Evolutionary conservation across 2,888 invertebrate species (phyloP), one percentile per base, ranked within the genome.

Genomic region (Callyntrura sp.): DNA sequence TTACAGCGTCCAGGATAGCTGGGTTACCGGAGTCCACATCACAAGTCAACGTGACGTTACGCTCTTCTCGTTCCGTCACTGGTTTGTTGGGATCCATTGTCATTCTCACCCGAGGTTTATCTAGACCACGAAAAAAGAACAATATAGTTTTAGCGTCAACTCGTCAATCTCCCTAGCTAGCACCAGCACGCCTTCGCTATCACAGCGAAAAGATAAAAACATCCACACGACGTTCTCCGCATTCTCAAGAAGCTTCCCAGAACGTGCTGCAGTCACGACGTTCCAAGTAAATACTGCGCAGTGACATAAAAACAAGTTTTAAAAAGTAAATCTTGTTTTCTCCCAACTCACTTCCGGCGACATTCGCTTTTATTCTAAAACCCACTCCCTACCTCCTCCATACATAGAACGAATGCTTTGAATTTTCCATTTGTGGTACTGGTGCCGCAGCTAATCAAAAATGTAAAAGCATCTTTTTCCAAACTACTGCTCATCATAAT

Each of bases 21-120:
- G 98, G 98, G 95, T 98, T 98, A 1, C 98, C 98, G 14, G 96
- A 95, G 23, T 96, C 95, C 83, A 98, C 97, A 92, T 97, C 96
- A 94, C 98, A 98, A 83, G 96, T 96, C 60, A 98, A 95, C 0
- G 97, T 97, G 85, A 98, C 97, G 94, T 98, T 98, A 85, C 96
- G 95, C 93, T 96, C 96, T 91, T 97, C 97, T 51, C 96, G 96
- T 94, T 98, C 98, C 94, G 97, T 96, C 65, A 98, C 96, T 0
- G 97, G 97, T 25, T 96, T 96, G 5, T 96, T 96, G 1, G 97
- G 97, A 92, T 96, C 96, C 97, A 98, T 97, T 82, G 95, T 95
- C 11, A 98, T 96, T 81, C 96, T 96, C 0, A 98, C 98, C 94
- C 96, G 95, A 0, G 98, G 98, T 93, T 97, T 97, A 95, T 96